Conservation (phyloP, 2,888 invertebrate genomes). For the Chrysina gloriosa region DNA sequence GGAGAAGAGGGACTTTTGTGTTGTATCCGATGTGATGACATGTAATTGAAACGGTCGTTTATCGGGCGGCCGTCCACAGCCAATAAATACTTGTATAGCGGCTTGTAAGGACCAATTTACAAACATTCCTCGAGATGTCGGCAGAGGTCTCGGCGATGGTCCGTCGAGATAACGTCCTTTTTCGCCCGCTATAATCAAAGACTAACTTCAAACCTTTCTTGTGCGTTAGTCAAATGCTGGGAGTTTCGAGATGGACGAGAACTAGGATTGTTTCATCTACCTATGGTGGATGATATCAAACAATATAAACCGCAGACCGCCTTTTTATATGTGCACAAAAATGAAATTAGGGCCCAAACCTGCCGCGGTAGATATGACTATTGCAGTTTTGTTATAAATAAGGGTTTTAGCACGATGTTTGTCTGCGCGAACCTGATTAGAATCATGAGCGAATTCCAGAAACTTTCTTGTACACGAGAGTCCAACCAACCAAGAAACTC, state of each 20-base stretch:
- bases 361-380: neutral
- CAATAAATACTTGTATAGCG: slow-evolving; percentile 56
- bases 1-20: slow-evolving; percentile 36
- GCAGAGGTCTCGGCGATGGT: slow-evolving; percentile 58
- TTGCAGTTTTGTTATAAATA: slow-evolving; percentile 9
- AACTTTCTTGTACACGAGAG: no score
- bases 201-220: slow-evolving; percentile 4
- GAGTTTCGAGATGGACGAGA: neutral
- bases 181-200: slow-evolving; percentile 28
- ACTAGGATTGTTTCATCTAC: neutral
- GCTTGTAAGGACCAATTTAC: slow-evolving; percentile 64
- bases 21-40: slow-evolving; percentile 41
- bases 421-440: no score
- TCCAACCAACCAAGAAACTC: no score
- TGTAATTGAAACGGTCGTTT: slow-evolving; percentile 46
- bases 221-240: neutral
- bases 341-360: neutral
- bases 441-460: no score
- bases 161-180: slow-evolving; percentile 50
- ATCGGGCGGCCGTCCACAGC: slow-evolving; percentile 43
- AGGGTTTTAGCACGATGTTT: no score
- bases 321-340: neutral
- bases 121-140: slow-evolving; percentile 62
- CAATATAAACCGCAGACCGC: slow-evolving; percentile 9
- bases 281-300: slow-evolving; percentile 10